Evolutionary conservation across 1,140 invertebrate genomes (phyloP).

Genomic region (Drosophila ogumai): DNA sequence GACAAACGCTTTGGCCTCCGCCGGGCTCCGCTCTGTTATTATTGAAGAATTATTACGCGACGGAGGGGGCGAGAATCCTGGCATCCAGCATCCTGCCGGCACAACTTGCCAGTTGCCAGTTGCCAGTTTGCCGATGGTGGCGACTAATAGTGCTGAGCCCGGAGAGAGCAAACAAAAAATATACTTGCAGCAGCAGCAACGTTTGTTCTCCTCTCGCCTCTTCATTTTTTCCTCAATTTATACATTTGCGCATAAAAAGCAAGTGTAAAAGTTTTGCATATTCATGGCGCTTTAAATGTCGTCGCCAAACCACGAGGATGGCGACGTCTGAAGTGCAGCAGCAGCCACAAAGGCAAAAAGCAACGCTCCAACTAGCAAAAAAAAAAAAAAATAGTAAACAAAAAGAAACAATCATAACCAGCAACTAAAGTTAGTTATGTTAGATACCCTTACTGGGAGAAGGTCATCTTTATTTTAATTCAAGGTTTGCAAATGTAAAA

Average conservation of each 20-base stretch:
- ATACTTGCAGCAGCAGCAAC: conserved; percentile 44
- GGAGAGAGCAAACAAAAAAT: conserved; percentile 37
- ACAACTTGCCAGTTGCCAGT: conserved; percentile 67
- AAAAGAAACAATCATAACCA: conserved; percentile 35
- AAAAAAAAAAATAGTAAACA: conserved; percentile 9
- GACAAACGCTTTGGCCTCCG: conserved; percentile 63
- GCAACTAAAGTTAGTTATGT: conserved; percentile 41
- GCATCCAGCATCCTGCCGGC: conserved; percentile 45
- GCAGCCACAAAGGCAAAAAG: conserved; percentile 74
- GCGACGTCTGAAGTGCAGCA: conserved; percentile 71
- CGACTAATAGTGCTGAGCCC: conserved; percentile 65
- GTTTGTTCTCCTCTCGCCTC: conserved; percentile 38
- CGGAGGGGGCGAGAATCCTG: conserved; percentile 17
- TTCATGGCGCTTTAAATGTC: conserved; percentile 82
- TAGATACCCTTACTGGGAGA: conserved; percentile 27
- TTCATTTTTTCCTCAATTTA: conserved; percentile 50
- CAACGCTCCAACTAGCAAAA: conserved; percentile 36
- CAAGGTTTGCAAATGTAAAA: background rate
- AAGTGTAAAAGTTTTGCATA: conserved; percentile 82
- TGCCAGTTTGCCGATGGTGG: conserved; percentile 50
- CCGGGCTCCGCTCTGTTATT: conserved; percentile 55
- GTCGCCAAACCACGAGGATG: conserved; percentile 60
- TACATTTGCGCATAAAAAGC: conserved; percentile 63
- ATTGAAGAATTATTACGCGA: conserved; percentile 79
- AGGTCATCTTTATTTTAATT: background rate